Evolutionary conservation across 2,888 invertebrate species (phyloP).

Genomic region (Amiota communis): DNA sequence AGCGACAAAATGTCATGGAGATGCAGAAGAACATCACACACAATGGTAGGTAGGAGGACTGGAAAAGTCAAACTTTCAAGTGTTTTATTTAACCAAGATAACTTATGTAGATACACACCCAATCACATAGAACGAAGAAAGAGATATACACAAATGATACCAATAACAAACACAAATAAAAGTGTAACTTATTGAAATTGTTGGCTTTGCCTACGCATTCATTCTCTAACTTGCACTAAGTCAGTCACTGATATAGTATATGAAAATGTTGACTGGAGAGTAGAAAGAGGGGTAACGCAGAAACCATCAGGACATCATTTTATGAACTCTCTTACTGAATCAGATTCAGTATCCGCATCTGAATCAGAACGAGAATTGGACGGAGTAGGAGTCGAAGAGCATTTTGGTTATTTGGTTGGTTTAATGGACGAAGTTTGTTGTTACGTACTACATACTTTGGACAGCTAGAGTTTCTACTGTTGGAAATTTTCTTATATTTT

Average conservation of each 20-base stretch:
- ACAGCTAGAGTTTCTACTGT: too few species aligned
- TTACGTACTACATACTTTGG: too few species aligned
- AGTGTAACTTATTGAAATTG: conserved; percentile 30
- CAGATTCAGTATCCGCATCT: too few species aligned
- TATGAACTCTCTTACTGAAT: too few species aligned
- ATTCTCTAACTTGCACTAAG: too few species aligned
- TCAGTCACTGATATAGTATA: too few species aligned
- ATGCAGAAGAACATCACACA: background rate
- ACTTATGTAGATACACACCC: conserved; percentile 21
- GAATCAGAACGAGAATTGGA: too few species aligned
- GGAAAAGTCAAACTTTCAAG: conserved; percentile 29
- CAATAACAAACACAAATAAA: conserved; percentile 31
- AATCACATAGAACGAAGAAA: conserved; percentile 1
- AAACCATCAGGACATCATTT: too few species aligned
- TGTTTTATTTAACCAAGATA: conserved; percentile 18
- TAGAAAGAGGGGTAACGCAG: too few species aligned
- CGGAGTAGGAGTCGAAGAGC: too few species aligned
- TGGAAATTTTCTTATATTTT: background rate
- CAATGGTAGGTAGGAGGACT: background rate
- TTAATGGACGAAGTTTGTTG: conserved; percentile 21
- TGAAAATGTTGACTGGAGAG: too few species aligned
- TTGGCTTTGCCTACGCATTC: conserved; percentile 25
- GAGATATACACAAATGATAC: conserved; percentile 15
- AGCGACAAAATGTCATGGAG: conserved; percentile 12
- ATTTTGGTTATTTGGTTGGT: background rate